A percentile compares a stretch with the other conserved stretches of the same genome.
These are phyloP conservation scores for Athrips mouffetella DNA, from an alignment of 2,888 invertebrate species.

Conservation along the genomic window DNA sequence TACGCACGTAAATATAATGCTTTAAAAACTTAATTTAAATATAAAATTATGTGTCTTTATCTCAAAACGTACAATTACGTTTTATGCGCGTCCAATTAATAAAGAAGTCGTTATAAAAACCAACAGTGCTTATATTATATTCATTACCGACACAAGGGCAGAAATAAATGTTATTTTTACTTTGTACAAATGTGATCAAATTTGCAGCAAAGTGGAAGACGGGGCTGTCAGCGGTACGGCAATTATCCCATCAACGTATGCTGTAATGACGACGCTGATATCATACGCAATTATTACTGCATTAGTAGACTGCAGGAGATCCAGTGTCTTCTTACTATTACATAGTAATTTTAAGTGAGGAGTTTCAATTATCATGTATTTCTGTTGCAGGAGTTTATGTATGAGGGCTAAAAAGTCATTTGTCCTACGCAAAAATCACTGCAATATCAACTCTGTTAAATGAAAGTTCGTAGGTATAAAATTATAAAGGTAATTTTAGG, in stretches of 20 bases:
- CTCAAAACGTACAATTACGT: conserved; percentile 2
- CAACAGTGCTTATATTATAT: not conserved
- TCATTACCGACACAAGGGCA: not conserved
- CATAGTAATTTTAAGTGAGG: conserved; percentile 1
- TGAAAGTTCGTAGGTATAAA: no score
- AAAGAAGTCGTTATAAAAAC: conserved; percentile 8
- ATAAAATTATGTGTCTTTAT: conserved; percentile 2
- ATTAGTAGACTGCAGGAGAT: conserved; percentile 23
- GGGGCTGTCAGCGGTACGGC: conserved; percentile 39
- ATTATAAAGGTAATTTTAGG: no score
- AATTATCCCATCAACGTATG: conserved; percentile 51
- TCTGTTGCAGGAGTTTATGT: no score
- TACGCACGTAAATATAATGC: not conserved
- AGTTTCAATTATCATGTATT: conserved; percentile 1
- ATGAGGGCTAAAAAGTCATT: no score
- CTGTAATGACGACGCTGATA: conserved; percentile 40
- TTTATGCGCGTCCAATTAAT: conserved; percentile 9
- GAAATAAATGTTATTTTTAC: conserved; percentile 11
- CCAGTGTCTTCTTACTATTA: conserved; percentile 1
- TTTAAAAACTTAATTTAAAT: not conserved
- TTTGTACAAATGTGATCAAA: conserved; percentile 21
- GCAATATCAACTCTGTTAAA: no score
- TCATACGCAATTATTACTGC: conserved; percentile 41
- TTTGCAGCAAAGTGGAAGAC: conserved; percentile 27
- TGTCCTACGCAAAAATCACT: no score